Evolutionary conservation across 2,888 invertebrate species (phyloP).

Genomic region (Acronicta leporina): DNA sequence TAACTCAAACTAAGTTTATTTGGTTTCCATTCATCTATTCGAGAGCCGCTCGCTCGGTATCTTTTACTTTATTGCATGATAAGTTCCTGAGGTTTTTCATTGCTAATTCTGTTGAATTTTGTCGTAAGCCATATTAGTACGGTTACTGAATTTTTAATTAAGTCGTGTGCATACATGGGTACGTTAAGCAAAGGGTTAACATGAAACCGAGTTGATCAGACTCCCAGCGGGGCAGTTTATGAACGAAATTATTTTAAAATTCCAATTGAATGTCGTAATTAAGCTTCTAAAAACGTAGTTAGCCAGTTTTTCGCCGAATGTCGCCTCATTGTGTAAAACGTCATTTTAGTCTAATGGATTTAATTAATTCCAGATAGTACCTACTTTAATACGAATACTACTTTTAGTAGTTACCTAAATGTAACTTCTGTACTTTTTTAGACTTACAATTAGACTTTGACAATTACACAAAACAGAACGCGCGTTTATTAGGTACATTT

Average conservation of each 20-base stretch:
- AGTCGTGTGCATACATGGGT: constrained; percentile 32
- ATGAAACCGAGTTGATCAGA: constrained; percentile 59
- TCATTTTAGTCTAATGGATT: constrained; percentile 12
- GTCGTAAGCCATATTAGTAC: constrained; percentile 48
- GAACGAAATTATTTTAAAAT: constrained; percentile 61
- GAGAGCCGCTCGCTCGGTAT: constrained; percentile 29
- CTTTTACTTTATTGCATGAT: constrained; percentile 18
- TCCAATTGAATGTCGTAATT: constrained; percentile 44
- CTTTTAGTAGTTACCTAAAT: not conserved
- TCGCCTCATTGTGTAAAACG: constrained; percentile 6
- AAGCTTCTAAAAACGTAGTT: constrained; percentile 29
- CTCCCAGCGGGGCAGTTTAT: constrained; percentile 61
- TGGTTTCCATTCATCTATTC: constrained; percentile 17
- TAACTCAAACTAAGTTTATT: not conserved
- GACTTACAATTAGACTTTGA: too few species aligned
- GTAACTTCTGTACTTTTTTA: not conserved
- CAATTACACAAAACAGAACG: too few species aligned
- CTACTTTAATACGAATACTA: not conserved
- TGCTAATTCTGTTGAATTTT: constrained; percentile 39
- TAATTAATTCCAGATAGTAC: not conserved
- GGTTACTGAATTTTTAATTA: constrained; percentile 50
- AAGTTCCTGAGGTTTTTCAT: constrained; percentile 32
- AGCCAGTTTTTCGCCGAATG: constrained; percentile 19
- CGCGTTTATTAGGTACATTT: not conserved
- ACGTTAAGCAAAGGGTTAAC: constrained; percentile 54